These are phyloP conservation scores for Bacillus rossius DNA, from an alignment of 1,140 invertebrate species.

Conservation along the genomic window DNA sequence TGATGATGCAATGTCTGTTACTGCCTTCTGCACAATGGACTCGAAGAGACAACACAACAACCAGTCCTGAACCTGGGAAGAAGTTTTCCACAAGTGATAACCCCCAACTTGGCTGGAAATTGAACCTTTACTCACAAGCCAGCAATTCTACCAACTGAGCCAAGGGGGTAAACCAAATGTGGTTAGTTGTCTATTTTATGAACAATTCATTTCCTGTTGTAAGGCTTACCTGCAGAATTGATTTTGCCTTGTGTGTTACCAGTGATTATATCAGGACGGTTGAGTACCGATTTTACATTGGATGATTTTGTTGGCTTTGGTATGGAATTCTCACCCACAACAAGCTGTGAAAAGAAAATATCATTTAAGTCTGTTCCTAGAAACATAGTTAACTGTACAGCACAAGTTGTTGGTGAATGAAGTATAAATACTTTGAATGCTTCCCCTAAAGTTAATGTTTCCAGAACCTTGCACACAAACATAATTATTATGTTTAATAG, in stretches of 20 bases:
- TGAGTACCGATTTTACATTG: neutral
- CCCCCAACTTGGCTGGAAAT: too few relatives aligned
- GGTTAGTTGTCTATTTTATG: too few relatives aligned
- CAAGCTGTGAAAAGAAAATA: slow-evolving; percentile 16
- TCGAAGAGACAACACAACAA: too few relatives aligned
- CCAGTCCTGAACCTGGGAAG: too few relatives aligned
- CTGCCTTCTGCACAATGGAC: too few relatives aligned
- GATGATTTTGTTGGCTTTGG: slow-evolving; percentile 4
- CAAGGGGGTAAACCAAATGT: too few relatives aligned
- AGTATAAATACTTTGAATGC: neutral
- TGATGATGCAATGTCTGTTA: too few relatives aligned
- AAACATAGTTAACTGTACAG: too few relatives aligned
- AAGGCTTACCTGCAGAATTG: neutral
- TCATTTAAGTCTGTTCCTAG: too few relatives aligned
- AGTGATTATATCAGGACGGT: neutral
- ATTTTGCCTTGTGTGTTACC: neutral
- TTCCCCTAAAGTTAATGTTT: neutral
- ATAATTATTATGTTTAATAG: neutral
- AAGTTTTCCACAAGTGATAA: too few relatives aligned
- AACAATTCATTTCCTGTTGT: neutral
- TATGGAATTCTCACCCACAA: slow-evolving; percentile 24
- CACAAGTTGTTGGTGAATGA: neutral
- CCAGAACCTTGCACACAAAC: neutral
- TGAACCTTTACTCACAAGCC: too few relatives aligned
- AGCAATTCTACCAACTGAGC: too few relatives aligned